These are phyloP conservation scores for Tachuris rubrigastra DNA, from an alignment of 2,113 vertebrate species.

Conservation along the genomic window DNA sequence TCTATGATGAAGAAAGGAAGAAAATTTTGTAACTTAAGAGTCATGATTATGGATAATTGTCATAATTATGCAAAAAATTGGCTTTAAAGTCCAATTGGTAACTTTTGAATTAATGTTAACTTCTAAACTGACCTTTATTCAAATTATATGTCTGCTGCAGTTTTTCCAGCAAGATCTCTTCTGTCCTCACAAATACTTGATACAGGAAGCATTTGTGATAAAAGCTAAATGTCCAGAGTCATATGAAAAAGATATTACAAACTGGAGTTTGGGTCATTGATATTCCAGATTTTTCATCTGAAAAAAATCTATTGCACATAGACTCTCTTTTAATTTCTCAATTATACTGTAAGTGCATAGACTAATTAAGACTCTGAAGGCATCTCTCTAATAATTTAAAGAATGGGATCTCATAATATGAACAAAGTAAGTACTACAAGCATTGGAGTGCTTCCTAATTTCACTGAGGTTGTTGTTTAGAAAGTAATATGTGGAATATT, in stretches of 20 bases:
- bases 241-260: not conserved
- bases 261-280: not conserved
- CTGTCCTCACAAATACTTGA: not conserved
- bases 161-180: not conserved
- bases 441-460: not conserved
- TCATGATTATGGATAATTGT: not conserved
- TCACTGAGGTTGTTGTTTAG: not conserved
- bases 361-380: not conserved
- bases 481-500: not conserved
- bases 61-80: too few species aligned
- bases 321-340: not conserved
- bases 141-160: not conserved
- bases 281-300: not conserved
- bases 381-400: not conserved
- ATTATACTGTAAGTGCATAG: not conserved
- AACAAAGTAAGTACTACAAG: not conserved
- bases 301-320: not conserved
- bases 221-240: not conserved
- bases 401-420: not conserved
- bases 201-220: not conserved
- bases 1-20: not conserved
- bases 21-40: not conserved
- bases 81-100: not conserved
- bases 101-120: constrained; percentile 4
- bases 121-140: not conserved